phyloP scores from a whole-genome alignment of 2,888 invertebrate species.

The Eretmocerus hayati region DNA sequence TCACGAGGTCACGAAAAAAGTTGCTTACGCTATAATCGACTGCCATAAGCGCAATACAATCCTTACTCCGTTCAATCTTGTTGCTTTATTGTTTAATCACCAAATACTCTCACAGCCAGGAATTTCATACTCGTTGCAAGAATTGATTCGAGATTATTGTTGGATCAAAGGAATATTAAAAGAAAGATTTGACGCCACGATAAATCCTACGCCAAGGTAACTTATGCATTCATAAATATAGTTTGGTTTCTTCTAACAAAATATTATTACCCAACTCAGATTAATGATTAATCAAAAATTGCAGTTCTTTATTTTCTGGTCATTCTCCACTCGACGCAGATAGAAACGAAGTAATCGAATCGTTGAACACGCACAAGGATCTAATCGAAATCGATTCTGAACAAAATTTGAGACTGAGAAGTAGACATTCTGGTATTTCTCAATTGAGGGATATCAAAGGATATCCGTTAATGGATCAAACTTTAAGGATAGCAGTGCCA shows the following conservation, averaged over 20 bases:
- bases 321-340: too few relatives aligned
- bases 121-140: slow-evolving; percentile 45
- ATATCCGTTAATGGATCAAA: slow-evolving; percentile 57
- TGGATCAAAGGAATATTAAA: slow-evolving; percentile 51
- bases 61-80: slow-evolving; percentile 65
- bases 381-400: slow-evolving; percentile 33
- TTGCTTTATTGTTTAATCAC: slow-evolving; percentile 57
- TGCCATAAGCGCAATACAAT: slow-evolving; percentile 64
- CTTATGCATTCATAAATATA: slow-evolving; percentile 2
- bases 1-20: slow-evolving; percentile 54
- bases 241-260: not conserved
- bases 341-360: slow-evolving; percentile 44
- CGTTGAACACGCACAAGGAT: slow-evolving; percentile 37
- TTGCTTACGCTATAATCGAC: slow-evolving; percentile 65
- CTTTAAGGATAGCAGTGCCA: slow-evolving; percentile 64
- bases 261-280: not conserved
- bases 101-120: slow-evolving; percentile 47
- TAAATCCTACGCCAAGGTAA: slow-evolving; percentile 30
- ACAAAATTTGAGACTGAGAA: slow-evolving; percentile 31
- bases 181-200: slow-evolving; percentile 26
- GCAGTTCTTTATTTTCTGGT: too few relatives aligned
- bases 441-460: slow-evolving; percentile 45
- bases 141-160: slow-evolving; percentile 50
- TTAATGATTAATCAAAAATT: slow-evolving; percentile 3
- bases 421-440: slow-evolving; percentile 29